Base-by-base conservation (phyloP, 2,888 invertebrate genomes). In the Tipula vernalis region DNA sequence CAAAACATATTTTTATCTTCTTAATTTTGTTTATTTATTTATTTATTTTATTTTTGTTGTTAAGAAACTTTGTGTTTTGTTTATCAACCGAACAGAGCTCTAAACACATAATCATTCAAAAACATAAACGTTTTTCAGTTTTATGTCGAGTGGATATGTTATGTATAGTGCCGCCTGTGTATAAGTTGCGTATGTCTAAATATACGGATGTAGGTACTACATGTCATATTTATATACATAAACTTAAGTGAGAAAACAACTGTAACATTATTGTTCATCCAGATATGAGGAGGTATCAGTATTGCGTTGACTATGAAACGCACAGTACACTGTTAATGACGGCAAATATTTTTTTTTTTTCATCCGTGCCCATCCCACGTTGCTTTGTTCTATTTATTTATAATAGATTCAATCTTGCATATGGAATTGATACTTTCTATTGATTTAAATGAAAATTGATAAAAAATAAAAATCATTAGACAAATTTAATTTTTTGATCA, bases 91-190 rank as follows among this genome's bases (percentile, higher is more conserved):
- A 71, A 71, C 71, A 71, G 28, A 71, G 71, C 15, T 5, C 71
- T 71, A 71, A 71, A 71, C 71, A 71, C 71, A 71, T 71, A 71
- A 71, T 71, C 71, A 71, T 71, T 71, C 71, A 71, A 71, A 71
- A 71, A 71, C 71, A 71, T 71, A 71, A 71, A 71, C 71, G 71
- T 71, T 71, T 71, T 71, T 71, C 71, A 71, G 28, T 28, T 15
- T 15, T 10, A 71, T 71, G 71, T 71, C 71, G 71, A 71, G 71
- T 71, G 71, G 71, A 71, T 71, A 71, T 71, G 10, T 44, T 28
- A 28, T 28, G 28, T 28, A 57, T 57, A 18, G 18, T 57, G 28
- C 28, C 28, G 57, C 57, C 28, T 71, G 71, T 6, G 28, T 71
- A 10, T 10, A 28, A 12, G 12, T 10, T 44, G 12, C 10, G 10